These are phyloP conservation scores for Xenopus petersii DNA, from an alignment of 2,797 vertebrate genomes.

Conservation along the genomic window DNA sequence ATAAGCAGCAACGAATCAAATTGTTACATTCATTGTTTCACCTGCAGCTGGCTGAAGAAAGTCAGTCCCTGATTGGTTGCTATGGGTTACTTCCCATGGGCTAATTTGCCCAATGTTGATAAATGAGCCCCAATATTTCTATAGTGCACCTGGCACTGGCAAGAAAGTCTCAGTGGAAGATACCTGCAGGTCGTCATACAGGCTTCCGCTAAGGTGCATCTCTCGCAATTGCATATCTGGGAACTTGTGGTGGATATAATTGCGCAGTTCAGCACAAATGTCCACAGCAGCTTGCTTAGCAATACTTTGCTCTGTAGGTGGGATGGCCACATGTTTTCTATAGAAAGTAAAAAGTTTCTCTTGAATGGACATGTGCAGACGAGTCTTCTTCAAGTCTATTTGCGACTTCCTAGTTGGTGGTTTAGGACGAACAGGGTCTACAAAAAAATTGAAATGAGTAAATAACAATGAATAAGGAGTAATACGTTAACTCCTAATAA, in stretches of 20 bases:
- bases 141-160: no score
- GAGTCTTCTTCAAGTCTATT: conserved; percentile 74
- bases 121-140: no score
- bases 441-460: conserved; percentile 21
- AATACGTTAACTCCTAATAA: no score
- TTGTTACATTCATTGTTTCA: no score
- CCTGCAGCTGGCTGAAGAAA: no score
- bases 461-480: no score
- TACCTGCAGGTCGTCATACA: conserved; percentile 95
- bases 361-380: conserved; percentile 88
- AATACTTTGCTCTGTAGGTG: conserved; percentile 79
- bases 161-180: background rate
- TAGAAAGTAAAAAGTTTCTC: conserved; percentile 89
- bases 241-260: conserved; percentile 89
- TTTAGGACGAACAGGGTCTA: conserved; percentile 65
- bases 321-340: conserved; percentile 80
- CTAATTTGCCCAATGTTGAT: no score
- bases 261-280: conserved; percentile 89
- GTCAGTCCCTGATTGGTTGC: no score
- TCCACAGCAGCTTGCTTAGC: conserved; percentile 91
- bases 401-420: conserved; percentile 67
- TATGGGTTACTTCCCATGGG: no score
- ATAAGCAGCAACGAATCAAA: no score
- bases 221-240: conserved; percentile 96
- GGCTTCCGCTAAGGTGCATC: conserved; percentile 96